Conservation (phyloP, 2,113 vertebrate genomes). For the Melanerpes formicivorus region DNA sequence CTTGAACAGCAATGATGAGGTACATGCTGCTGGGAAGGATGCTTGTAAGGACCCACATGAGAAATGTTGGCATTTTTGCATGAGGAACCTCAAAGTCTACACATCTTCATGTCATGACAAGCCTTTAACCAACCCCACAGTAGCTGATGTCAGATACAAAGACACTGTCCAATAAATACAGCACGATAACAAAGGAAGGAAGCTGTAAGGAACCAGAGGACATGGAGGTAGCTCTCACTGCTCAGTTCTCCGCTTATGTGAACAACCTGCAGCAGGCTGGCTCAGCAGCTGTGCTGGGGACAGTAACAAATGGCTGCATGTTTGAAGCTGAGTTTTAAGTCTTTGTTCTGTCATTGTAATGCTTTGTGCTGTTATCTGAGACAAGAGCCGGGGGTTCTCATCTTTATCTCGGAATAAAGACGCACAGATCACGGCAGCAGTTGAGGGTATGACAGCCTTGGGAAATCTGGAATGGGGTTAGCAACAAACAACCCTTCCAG, state of each 20-base stretch:
- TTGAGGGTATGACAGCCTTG: slow-evolving; percentile 30
- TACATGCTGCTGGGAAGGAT: neutral
- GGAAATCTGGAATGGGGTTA: slow-evolving; percentile 6
- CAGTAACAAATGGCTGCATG: neutral
- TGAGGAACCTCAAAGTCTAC: neutral
- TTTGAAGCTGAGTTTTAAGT: neutral
- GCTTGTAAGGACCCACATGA: neutral
- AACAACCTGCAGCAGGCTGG: neutral
- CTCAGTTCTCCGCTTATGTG: neutral
- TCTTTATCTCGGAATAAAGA: slow-evolving; percentile 57
- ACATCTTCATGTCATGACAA: fast-evolving
- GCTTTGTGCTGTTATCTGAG: slow-evolving; percentile 43
- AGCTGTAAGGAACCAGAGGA: neutral
- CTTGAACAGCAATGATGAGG: fast-evolving
- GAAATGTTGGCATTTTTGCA: neutral
- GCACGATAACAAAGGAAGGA: neutral
- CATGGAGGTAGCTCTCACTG: neutral
- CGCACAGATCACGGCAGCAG: neutral
- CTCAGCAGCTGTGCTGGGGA: neutral
- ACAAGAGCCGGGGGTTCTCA: slow-evolving; percentile 50
- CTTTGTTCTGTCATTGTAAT: neutral
- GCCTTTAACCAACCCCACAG: neutral
- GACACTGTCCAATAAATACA: neutral
- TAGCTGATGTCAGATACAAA: neutral
- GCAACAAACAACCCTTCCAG: neutral